Conservation (phyloP, 2,113 vertebrate species). For the Australoheros scitulus region DNA sequence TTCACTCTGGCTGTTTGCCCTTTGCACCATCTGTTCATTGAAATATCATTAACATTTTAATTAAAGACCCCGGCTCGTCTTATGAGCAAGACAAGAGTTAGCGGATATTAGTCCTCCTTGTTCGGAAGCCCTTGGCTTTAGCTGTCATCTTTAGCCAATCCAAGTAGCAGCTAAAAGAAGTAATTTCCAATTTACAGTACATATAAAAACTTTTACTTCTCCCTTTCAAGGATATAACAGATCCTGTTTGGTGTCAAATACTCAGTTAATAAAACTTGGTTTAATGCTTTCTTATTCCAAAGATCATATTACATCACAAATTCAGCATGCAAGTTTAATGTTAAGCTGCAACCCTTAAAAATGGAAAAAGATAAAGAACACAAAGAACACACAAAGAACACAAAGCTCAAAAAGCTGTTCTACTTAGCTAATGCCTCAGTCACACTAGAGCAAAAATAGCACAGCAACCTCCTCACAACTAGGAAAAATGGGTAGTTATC, state of each 20-base stretch:
- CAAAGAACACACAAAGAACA: too few relatives aligned
- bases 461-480: too few relatives aligned
- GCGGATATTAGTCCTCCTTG: background rate
- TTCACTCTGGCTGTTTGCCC: conserved; percentile 31
- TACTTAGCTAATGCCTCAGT: too few relatives aligned
- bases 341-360: background rate
- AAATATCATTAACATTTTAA: conserved; percentile 37
- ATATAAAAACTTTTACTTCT: background rate
- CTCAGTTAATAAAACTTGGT: background rate
- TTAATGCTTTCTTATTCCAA: rapidly evolving
- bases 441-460: too few relatives aligned
- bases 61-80: conserved; percentile 2
- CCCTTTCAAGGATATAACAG: background rate
- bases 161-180: background rate
- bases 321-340: background rate
- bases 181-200: background rate
- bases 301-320: background rate
- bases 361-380: background rate
- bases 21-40: conserved; percentile 55
- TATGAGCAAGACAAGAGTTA: background rate
- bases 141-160: background rate
- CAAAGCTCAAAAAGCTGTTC: too few relatives aligned
- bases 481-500: too few relatives aligned
- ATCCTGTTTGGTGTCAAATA: background rate
- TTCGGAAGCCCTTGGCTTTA: background rate